These are phyloP conservation scores for Saccostrea echinata DNA, from an alignment of 1,140 invertebrate species.

Conservation along the genomic window DNA sequence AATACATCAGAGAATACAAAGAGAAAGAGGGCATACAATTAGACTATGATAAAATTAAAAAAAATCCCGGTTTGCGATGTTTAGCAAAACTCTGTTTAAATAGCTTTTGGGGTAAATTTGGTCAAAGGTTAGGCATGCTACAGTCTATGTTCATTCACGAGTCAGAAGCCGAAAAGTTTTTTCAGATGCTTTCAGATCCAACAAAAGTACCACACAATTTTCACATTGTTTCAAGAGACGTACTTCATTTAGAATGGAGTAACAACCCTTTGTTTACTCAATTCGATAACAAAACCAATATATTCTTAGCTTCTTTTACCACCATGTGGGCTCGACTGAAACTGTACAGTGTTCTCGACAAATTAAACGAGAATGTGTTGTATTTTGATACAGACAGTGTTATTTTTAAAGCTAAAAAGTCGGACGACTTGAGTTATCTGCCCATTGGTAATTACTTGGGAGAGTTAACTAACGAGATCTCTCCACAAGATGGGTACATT, in stretches of 20 bases:
- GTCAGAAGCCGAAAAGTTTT: constrained; percentile 59
- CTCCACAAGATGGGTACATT: constrained; percentile 48
- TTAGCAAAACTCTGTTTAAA: constrained; percentile 42
- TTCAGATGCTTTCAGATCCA: constrained; percentile 68
- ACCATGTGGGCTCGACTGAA: constrained; percentile 77
- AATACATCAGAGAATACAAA: constrained; percentile 14
- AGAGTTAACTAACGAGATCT: constrained; percentile 51
- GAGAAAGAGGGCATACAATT: constrained; percentile 42
- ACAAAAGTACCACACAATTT: constrained; percentile 71
- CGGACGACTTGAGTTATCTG: constrained; percentile 29
- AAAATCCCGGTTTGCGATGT: constrained; percentile 44
- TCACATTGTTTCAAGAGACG: constrained; percentile 65
- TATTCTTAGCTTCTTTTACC: constrained; percentile 75
- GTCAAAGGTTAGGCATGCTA: constrained; percentile 39
- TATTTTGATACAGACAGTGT: constrained; percentile 80
- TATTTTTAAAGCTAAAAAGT: constrained; percentile 50
- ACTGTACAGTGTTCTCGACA: constrained; percentile 76
- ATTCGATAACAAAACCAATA: constrained; percentile 67
- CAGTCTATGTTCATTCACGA: constrained; percentile 55
- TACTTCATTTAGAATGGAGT: constrained; percentile 49
- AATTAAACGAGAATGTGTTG: constrained; percentile 70
- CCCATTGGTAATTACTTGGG: constrained; percentile 48
- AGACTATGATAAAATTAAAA: constrained; percentile 44
- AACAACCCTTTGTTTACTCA: constrained; percentile 13
- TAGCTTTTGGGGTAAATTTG: constrained; percentile 37